Conservation (phyloP, 1,140 invertebrate species). For the Wiebesia pumilae region DNA sequence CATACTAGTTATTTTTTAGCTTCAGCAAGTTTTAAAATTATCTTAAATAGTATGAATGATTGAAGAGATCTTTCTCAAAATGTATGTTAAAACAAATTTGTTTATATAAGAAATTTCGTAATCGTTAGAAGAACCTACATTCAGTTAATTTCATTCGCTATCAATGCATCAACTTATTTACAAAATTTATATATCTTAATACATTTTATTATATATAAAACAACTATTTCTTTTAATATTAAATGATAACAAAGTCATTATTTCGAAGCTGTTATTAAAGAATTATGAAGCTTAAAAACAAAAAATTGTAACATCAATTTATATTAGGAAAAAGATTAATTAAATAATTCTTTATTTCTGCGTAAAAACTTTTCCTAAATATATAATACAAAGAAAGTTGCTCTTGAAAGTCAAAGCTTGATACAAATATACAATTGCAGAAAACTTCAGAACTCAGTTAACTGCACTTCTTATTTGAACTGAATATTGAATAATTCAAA, state of each 20-base stretch:
- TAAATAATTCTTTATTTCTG: not conserved
- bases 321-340: no score
- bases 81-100: not conserved
- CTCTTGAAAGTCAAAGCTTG: constrained; percentile 16
- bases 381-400: not conserved
- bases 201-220: no score
- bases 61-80: not conserved
- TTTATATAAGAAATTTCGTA: no score
- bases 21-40: not conserved
- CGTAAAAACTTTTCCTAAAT: not conserved
- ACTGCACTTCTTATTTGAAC: constrained; percentile 14
- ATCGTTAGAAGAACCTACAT: no score
- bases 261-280: no score
- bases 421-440: not conserved
- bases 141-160: no score
- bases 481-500: constrained; percentile 31
- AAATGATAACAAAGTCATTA: no score
- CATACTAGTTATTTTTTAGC: not conserved
- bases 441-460: not conserved
- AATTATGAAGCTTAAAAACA: no score
- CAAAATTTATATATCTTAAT: no score
- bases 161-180: no score
- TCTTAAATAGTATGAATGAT: not conserved
- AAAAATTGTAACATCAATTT: no score
- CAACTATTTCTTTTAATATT: no score